Evolutionary conservation across 2,113 vertebrate species (phyloP).

Genomic region (Misgurnus mizolepis): DNA sequence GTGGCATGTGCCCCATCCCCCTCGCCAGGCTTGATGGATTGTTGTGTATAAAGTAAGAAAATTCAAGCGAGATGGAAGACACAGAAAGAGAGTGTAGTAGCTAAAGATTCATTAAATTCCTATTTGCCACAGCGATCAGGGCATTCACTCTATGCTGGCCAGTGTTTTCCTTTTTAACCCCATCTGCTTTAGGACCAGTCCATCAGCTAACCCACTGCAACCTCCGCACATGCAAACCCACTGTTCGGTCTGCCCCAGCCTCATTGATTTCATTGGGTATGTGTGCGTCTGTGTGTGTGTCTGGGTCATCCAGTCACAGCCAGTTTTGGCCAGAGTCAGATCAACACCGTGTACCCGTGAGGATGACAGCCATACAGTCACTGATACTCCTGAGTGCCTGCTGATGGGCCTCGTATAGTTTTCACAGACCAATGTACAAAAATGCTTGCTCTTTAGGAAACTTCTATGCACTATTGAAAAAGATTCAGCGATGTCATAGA

Average conservation of each 20-base stretch:
- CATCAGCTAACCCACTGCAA: constrained; percentile 18
- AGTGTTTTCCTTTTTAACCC: neutral
- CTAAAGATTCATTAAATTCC: neutral
- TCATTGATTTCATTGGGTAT: constrained; percentile 70
- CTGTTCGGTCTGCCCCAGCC: constrained; percentile 61
- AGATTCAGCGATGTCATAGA: too few species aligned
- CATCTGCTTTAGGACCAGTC: neutral
- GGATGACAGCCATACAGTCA: constrained; percentile 15
- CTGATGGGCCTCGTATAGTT: constrained; percentile 19
- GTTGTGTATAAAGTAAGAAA: constrained; percentile 12
- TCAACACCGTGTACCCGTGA: constrained; percentile 15
- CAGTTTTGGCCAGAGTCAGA: constrained; percentile 65
- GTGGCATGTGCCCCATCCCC: constrained; percentile 14
- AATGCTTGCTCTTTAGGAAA: neutral
- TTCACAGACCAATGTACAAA: neutral
- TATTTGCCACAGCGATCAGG: neutral
- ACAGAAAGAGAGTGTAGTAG: too few species aligned
- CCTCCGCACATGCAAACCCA: constrained; percentile 26
- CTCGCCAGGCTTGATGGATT: constrained; percentile 4
- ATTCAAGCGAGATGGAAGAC: neutral
- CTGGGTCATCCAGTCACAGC: constrained; percentile 55
- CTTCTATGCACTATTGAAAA: too few species aligned
- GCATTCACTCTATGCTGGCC: neutral
- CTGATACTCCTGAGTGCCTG: constrained; percentile 8
- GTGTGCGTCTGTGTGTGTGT: constrained; percentile 39